Conservation (phyloP, 1,140 invertebrate species). For the Halictus rubicundus region DNA sequence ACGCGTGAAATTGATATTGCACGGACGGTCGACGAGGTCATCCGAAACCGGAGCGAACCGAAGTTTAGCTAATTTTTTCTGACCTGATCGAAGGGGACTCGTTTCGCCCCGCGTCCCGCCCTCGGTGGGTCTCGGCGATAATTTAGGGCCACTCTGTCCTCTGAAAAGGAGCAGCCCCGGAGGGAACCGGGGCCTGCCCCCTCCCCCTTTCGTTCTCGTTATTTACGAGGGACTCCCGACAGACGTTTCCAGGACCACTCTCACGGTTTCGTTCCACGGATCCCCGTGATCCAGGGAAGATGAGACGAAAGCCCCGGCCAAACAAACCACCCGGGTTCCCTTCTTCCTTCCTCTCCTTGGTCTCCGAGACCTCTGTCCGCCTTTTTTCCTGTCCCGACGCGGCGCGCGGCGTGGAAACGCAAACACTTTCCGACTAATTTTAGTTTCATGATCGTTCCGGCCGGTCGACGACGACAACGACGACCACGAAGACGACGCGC, state of each 20-base stretch:
- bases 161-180: slow-evolving; percentile 36
- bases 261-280: slow-evolving; percentile 31
- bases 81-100: slow-evolving; percentile 38
- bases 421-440: slow-evolving; percentile 43
- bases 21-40: neutral
- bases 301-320: neutral
- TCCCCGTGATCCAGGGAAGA: neutral
- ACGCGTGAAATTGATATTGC: slow-evolving; percentile 52
- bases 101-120: neutral
- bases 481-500: too few relatives aligned
- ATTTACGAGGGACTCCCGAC: slow-evolving; percentile 61
- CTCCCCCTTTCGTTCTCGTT: slow-evolving; percentile 50
- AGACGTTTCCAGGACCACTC: slow-evolving; percentile 46
- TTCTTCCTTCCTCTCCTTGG: slow-evolving; percentile 28
- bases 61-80: slow-evolving; percentile 50
- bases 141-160: slow-evolving; percentile 59
- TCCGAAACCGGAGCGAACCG: slow-evolving; percentile 23
- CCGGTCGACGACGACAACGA: neutral
- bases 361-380: slow-evolving; percentile 21
- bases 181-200: slow-evolving; percentile 27
- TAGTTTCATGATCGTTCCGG: slow-evolving; percentile 45
- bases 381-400: slow-evolving; percentile 21
- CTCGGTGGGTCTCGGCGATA: slow-evolving; percentile 58
- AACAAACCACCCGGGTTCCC: neutral
- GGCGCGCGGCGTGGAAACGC: slow-evolving; percentile 17